phyloP scores from a whole-genome alignment of 2,113 vertebrate genomes.

The Paracanthobrama guichenoti region DNA sequence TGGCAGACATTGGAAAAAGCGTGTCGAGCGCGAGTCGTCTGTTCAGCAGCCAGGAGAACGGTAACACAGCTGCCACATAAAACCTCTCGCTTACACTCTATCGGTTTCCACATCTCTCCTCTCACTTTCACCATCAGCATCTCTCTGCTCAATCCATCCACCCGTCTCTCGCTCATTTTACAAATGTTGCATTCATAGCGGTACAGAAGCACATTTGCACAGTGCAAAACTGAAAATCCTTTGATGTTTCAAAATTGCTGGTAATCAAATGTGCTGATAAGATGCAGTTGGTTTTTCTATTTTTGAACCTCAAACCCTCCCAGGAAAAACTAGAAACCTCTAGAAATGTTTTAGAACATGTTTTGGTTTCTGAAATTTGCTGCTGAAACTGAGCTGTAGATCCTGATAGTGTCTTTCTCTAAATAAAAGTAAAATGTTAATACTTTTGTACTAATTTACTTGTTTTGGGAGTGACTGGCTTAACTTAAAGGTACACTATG shows the following conservation, averaged over 20 bases:
- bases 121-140: slow-evolving; percentile 13
- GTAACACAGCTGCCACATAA: slow-evolving; percentile 63
- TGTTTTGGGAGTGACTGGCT: background rate
- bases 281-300: background rate
- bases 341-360: background rate
- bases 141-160: background rate
- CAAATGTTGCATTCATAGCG: background rate
- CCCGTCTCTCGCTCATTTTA: slow-evolving; percentile 12
- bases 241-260: background rate
- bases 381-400: too few species aligned
- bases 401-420: too few species aligned
- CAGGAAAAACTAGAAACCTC: background rate
- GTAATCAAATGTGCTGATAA: slow-evolving; percentile 2
- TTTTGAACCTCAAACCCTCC: background rate
- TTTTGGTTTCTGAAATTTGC: background rate
- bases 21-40: slow-evolving; percentile 98
- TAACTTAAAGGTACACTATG: too few species aligned
- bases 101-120: slow-evolving; percentile 7
- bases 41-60: slow-evolving; percentile 93
- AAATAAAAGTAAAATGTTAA: too few species aligned
- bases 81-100: background rate
- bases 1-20: slow-evolving; percentile 97
- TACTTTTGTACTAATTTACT: background rate
- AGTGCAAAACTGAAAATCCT: background rate
- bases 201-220: background rate